These are phyloP conservation scores for Drosophila ficusphila DNA, from an alignment of 1,140 invertebrate genomes.

Conservation along the genomic window DNA sequence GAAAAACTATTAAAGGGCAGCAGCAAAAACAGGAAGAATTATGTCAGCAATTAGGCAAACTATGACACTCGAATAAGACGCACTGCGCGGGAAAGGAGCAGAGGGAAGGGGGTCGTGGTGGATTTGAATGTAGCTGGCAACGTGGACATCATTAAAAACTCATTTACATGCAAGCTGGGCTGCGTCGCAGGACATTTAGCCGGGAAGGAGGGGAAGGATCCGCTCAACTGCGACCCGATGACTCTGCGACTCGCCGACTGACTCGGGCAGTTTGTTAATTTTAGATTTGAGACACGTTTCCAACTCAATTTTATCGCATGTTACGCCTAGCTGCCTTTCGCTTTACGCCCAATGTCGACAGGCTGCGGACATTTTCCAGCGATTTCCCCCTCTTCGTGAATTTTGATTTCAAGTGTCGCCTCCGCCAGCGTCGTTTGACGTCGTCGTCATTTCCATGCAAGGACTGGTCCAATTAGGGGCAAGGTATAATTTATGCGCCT, in stretches of 20 bases:
- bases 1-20: constrained; percentile 67
- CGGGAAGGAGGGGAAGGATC: constrained; percentile 5
- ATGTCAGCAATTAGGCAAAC: constrained; percentile 74
- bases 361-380: constrained; percentile 21
- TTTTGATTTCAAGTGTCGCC: constrained; percentile 72
- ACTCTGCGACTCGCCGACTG: constrained; percentile 22
- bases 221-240: constrained; percentile 41
- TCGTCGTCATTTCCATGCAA: constrained; percentile 54
- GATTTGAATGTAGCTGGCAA: background rate
- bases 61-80: constrained; percentile 54
- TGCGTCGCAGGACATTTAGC: constrained; percentile 61
- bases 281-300: constrained; percentile 81
- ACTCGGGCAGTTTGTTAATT: constrained; percentile 73
- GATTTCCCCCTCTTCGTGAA: constrained; percentile 38
- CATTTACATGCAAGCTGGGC: constrained; percentile 76
- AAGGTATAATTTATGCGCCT: constrained; percentile 75
- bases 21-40: constrained; percentile 41
- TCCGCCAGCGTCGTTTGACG: constrained; percentile 22
- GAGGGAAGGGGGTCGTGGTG: background rate
- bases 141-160: constrained; percentile 77
- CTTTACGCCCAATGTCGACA: constrained; percentile 53
- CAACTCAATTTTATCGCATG: constrained; percentile 82
- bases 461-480: constrained; percentile 66
- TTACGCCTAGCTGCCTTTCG: constrained; percentile 81
- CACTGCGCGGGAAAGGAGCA: background rate